These are phyloP conservation scores for Leucophenga maculata DNA, from an alignment of 2,888 invertebrate species.

Conservation along the genomic window DNA sequence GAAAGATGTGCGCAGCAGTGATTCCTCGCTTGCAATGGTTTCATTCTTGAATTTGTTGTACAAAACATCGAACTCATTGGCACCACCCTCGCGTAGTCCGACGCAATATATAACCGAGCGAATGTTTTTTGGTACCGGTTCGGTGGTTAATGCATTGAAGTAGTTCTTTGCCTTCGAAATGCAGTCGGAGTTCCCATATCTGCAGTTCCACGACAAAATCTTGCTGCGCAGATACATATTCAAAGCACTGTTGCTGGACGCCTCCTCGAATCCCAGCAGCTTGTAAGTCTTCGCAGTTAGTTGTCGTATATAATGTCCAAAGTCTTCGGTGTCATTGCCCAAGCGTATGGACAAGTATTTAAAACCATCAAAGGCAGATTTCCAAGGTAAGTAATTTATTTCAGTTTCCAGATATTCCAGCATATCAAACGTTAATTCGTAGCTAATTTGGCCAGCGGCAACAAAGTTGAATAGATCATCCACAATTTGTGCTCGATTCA, in stretches of 20 bases:
- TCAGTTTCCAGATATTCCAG: no score
- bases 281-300: constrained; percentile 73
- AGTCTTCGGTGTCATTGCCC: constrained; percentile 55
- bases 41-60: no score
- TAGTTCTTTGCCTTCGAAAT: constrained; percentile 71
- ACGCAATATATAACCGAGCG: no score
- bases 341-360: constrained; percentile 67
- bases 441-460: no score
- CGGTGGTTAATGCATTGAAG: constrained; percentile 63
- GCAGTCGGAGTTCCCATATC: constrained; percentile 77
- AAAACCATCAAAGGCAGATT: no score
- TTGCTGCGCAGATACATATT: constrained; percentile 77
- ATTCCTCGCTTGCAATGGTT: constrained; percentile 80
- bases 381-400: constrained; percentile 41
- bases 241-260: constrained; percentile 72
- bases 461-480: no score
- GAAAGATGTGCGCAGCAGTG: constrained; percentile 77
- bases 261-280: constrained; percentile 73
- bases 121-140: constrained; percentile 73
- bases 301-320: constrained; percentile 71
- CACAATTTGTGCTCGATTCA: no score
- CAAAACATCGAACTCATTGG: no score
- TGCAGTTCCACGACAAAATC: no score
- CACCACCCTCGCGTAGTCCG: no score
- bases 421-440: no score